phyloP scores from a whole-genome alignment of 2,888 invertebrate genomes.

The Calameuta idolon region DNA sequence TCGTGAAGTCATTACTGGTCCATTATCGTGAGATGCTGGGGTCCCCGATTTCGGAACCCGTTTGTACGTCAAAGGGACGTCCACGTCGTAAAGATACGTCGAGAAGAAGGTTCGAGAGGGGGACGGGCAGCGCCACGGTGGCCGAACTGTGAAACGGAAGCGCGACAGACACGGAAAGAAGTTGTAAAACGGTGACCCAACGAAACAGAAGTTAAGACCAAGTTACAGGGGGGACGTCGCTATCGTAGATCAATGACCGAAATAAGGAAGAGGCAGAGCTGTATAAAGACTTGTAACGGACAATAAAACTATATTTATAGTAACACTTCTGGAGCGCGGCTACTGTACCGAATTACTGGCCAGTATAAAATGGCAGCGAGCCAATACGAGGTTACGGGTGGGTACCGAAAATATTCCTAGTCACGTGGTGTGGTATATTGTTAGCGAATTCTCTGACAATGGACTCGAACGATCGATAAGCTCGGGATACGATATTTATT shows the following conservation, averaged over 20 bases:
- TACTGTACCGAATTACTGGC: neutral
- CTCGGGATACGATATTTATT: neutral
- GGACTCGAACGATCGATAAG: neutral
- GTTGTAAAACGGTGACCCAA: neutral
- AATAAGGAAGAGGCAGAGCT: neutral
- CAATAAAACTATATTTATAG: conserved; percentile 29
- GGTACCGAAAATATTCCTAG: neutral
- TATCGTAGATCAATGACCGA: neutral
- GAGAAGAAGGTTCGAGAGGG: conserved; percentile 1
- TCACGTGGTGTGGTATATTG: neutral
- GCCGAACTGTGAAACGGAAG: conserved; percentile 1
- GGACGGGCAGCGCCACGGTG: conserved; percentile 1
- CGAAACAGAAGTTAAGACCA: neutral
- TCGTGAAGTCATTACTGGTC: conserved; percentile 3
- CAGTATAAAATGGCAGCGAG: neutral
- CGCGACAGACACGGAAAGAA: neutral
- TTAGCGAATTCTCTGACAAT: neutral
- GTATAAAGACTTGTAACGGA: conserved; percentile 11
- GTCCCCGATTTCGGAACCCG: neutral
- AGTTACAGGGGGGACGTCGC: neutral
- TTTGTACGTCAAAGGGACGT: neutral
- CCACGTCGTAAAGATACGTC: conserved; percentile 1
- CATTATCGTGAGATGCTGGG: neutral
- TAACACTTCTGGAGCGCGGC: neutral
- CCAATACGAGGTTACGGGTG: neutral